Conservation (phyloP, 1,140 invertebrate species). For the Limonius californicus region DNA sequence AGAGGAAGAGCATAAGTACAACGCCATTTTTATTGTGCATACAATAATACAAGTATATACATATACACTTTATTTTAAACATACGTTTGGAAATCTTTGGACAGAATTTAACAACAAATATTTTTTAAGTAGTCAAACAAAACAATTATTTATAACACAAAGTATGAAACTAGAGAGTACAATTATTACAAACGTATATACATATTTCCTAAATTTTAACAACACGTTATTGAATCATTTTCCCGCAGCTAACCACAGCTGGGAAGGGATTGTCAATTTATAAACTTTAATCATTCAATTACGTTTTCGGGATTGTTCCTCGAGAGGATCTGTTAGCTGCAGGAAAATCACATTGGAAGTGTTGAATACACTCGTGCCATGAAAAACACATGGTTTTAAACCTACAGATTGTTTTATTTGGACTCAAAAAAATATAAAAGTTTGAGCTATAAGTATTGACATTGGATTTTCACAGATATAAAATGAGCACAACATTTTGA, state of each 20-base stretch:
- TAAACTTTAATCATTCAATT: neutral
- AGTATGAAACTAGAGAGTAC: conserved; percentile 19
- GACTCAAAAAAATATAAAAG: conserved; percentile 39
- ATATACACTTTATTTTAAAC: conserved; percentile 47
- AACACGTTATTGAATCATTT: conserved; percentile 8
- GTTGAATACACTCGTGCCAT: conserved; percentile 28
- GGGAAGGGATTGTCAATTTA: conserved; percentile 15
- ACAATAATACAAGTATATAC: conserved; percentile 50
- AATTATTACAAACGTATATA: conserved; percentile 23
- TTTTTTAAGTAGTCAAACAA: conserved; percentile 44
- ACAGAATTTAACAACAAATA: conserved; percentile 50
- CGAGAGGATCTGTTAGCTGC: conserved; percentile 4
- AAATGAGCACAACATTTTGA: conserved; percentile 44
- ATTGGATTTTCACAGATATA: conserved; percentile 42
- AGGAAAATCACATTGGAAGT: conserved; percentile 25
- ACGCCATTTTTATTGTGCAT: conserved; percentile 50
- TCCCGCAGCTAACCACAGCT: neutral
- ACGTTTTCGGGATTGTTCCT: conserved; percentile 4
- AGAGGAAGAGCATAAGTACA: conserved; percentile 34
- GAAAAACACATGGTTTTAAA: conserved; percentile 12
- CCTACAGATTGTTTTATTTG: conserved; percentile 13
- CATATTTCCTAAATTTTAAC: conserved; percentile 16
- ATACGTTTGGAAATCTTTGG: conserved; percentile 48
- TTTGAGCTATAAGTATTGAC: conserved; percentile 46
- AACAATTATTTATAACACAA: conserved; percentile 35